Conservation (phyloP, 2,113 vertebrate species). For the Hippocampus mohnikei region DNA sequence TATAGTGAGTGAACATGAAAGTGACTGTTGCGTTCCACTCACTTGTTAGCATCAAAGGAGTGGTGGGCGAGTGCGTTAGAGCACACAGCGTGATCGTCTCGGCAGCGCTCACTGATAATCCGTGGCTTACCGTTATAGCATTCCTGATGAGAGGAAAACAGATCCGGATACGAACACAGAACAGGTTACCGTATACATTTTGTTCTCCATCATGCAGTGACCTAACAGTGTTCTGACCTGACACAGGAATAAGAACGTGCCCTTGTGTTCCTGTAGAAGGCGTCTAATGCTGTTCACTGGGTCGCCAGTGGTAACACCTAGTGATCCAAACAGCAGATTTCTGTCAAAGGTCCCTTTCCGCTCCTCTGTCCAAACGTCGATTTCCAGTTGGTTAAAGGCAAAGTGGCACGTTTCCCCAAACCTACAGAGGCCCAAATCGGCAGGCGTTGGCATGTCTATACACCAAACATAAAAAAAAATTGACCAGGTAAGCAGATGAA, state of each 20-base stretch:
- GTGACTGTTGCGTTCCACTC: constrained; percentile 15
- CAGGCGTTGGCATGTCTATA: constrained; percentile 83
- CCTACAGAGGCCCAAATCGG: constrained; percentile 77
- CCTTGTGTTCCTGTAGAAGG: constrained; percentile 84
- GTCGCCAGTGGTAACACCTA: constrained; percentile 69
- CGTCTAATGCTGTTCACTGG: constrained; percentile 77
- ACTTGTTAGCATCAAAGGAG: constrained; percentile 89
- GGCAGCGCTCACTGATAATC: constrained; percentile 87
- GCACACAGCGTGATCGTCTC: constrained; percentile 80
- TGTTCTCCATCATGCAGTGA: too few relatives aligned
- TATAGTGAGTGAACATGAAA: not conserved
- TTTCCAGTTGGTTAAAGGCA: constrained; percentile 95
- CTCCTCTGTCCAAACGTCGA: constrained; percentile 94
- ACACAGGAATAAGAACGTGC: constrained; percentile 90
- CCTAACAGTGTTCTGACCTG: constrained; percentile 72
- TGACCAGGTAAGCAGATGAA: constrained; percentile 12
- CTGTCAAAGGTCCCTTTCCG: constrained; percentile 85
- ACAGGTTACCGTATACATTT: not conserved
- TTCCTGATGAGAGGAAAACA: constrained; percentile 63
- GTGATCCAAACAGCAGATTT: constrained; percentile 80
- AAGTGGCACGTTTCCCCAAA: constrained; percentile 92
- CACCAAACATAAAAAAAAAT: not conserved
- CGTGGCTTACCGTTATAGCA: constrained; percentile 91
- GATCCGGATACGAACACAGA: not conserved
- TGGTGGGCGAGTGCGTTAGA: constrained; percentile 82